Evolutionary conservation across 1,140 invertebrate genomes (phyloP).

Genomic region (Scylla paramamosain): DNA sequence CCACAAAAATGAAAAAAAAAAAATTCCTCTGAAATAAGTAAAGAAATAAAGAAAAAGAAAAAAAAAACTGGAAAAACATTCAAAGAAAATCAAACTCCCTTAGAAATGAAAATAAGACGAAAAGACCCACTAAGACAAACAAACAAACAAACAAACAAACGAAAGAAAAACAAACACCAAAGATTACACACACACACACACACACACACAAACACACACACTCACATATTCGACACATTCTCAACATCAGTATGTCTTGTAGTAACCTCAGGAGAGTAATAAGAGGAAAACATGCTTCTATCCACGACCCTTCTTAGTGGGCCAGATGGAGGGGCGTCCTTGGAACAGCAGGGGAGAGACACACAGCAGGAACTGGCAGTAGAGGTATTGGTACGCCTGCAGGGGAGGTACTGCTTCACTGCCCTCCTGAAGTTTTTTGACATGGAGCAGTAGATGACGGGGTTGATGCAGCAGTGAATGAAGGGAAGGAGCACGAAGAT

Average conservation of each 20-base stretch:
- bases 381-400: neutral
- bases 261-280: constrained; percentile 53
- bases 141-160: no score
- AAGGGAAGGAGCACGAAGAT: constrained; percentile 79
- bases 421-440: constrained; percentile 82
- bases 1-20: no score
- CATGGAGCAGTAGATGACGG: constrained; percentile 83
- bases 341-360: neutral
- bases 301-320: constrained; percentile 47
- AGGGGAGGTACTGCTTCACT: constrained; percentile 79
- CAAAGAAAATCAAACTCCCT: no score
- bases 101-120: no score
- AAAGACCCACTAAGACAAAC: no score
- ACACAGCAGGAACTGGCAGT: no score
- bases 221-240: constrained; percentile 64
- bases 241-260: constrained; percentile 56
- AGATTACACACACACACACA: no score
- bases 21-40: no score
- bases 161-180: no score
- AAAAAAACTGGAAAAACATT: no score
- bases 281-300: constrained; percentile 40
- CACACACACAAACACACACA: neutral
- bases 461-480: constrained; percentile 82
- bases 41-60: no score
- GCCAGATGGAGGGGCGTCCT: constrained; percentile 7